phyloP scores from a whole-genome alignment of 2,888 invertebrate species.

The Amaurobius ferox region DNA sequence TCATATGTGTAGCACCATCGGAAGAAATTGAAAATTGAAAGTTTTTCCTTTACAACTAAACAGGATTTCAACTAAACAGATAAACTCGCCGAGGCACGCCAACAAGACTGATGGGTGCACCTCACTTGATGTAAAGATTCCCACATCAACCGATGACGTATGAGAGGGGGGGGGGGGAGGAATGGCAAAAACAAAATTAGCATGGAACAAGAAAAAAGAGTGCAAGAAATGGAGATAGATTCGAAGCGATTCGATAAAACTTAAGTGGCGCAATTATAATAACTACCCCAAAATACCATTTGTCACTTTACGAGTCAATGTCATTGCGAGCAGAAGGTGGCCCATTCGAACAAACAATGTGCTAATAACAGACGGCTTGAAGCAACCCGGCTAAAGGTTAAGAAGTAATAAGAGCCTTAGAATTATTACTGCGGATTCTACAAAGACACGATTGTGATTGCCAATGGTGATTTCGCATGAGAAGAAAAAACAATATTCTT shows the following conservation, averaged over 20 bases:
- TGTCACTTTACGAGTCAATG: constrained; percentile 59
- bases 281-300: constrained; percentile 61
- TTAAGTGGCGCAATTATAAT: constrained; percentile 69
- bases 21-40: not conserved
- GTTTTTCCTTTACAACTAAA: not conserved
- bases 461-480: constrained; percentile 13
- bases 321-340: constrained; percentile 47
- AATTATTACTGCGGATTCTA: constrained; percentile 4
- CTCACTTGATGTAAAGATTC: not conserved
- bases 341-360: constrained; percentile 70
- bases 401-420: constrained; percentile 45
- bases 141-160: constrained; percentile 13
- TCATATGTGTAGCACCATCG: constrained; percentile 22
- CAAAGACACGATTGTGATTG: constrained; percentile 47
- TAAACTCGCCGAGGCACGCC: too few species aligned
- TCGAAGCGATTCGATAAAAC: constrained; percentile 54
- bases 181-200: not conserved
- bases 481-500: constrained; percentile 6
- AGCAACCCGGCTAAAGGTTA: constrained; percentile 42
- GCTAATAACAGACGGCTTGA: constrained; percentile 53
- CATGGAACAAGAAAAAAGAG: constrained; percentile 1
- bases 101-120: not conserved
- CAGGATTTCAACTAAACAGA: too few species aligned
- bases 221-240: constrained; percentile 65
- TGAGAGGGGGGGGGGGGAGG: not conserved